phyloP scores from a whole-genome alignment of 2,888 invertebrate species.

The Cerastoderma edule region DNA sequence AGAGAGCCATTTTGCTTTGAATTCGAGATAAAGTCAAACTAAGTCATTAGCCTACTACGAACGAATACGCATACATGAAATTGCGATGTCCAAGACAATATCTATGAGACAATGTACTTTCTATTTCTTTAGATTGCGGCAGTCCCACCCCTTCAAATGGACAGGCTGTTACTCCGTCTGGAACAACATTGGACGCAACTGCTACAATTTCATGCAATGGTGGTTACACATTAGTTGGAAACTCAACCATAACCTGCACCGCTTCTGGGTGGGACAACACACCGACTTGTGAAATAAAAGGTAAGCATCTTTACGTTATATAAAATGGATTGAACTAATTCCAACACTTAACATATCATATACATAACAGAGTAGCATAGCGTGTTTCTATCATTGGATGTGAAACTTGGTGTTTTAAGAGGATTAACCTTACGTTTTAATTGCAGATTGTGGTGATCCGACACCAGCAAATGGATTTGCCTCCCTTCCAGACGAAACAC shows the following conservation, averaged over 20 bases:
- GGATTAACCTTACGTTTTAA: too few species aligned
- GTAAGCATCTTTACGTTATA: not conserved
- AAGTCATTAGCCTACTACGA: too few species aligned
- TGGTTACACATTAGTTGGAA: constrained; percentile 25
- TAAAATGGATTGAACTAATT: not conserved
- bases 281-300: constrained; percentile 16
- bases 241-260: constrained; percentile 9
- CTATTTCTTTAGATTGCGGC: too few species aligned
- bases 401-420: too few species aligned
- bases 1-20: too few species aligned
- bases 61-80: too few species aligned
- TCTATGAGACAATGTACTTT: too few species aligned
- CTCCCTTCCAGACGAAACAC: constrained; percentile 19
- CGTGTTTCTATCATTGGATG: too few species aligned
- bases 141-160: constrained; percentile 18
- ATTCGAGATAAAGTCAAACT: too few species aligned
- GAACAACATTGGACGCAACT: not conserved
- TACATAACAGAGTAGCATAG: too few species aligned
- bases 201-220: constrained; percentile 10
- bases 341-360: too few species aligned
- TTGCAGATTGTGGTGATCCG: constrained; percentile 24
- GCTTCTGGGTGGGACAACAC: constrained; percentile 12
- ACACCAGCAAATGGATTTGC: constrained; percentile 20
- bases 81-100: too few species aligned
- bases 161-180: not conserved